Percentiles rank a stretch among this genome's conserved stretches.
These are phyloP conservation scores for Abramis brama DNA, from an alignment of 2,113 vertebrate species.

Conservation along the genomic window DNA sequence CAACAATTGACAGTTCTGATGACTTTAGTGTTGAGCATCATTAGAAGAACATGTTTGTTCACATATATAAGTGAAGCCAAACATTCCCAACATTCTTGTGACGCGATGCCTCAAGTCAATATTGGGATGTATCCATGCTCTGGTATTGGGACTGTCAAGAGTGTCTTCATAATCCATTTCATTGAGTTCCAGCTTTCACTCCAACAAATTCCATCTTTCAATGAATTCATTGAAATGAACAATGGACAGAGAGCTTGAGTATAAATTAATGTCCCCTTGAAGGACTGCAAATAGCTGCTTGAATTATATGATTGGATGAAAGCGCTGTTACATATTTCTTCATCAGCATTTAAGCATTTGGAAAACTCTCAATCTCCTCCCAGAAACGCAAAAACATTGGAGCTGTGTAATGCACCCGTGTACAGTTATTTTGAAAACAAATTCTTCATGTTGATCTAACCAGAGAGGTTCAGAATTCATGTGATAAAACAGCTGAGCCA, in stretches of 20 bases:
- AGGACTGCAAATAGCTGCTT: constrained; percentile 1
- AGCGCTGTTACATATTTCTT: neutral
- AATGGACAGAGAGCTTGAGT: neutral
- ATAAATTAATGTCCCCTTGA: neutral
- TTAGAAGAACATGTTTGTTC: neutral
- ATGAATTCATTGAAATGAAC: neutral
- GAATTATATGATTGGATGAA: neutral
- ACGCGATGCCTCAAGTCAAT: too few species aligned
- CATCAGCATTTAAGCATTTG: neutral
- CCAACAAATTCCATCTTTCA: constrained; percentile 10
- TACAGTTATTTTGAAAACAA: neutral
- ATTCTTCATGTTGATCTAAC: neutral
- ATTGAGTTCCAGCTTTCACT: neutral
- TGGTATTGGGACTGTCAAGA: too few species aligned
- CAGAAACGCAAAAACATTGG: neutral
- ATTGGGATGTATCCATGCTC: neutral
- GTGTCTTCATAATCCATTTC: neutral
- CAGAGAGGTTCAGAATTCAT: neutral
- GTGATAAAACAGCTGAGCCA: neutral
- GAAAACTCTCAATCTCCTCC: constrained; percentile 1
- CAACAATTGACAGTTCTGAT: neutral
- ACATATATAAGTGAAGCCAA: neutral
- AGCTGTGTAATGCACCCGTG: neutral
- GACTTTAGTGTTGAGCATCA: neutral
- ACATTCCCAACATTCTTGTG: neutral